These are phyloP conservation scores for Heteractis magnifica DNA, from an alignment of 92 coral and sea anemone species.

Conservation along the genomic window DNA sequence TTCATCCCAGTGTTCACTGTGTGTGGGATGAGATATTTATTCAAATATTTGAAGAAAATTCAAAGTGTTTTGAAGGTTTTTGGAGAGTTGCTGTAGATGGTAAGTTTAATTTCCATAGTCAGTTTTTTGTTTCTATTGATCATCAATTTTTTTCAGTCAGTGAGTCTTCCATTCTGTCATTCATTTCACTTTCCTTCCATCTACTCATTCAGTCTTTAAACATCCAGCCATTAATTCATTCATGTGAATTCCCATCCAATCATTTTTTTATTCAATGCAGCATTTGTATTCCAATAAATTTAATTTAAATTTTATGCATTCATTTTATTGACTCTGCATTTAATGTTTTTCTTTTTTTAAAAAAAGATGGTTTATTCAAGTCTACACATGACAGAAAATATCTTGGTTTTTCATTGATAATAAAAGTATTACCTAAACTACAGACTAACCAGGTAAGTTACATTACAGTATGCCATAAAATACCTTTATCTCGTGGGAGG, in stretches of 20 bases:
- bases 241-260: not conserved
- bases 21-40: conserved; percentile 84
- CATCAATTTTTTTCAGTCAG: too few species aligned
- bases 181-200: not conserved
- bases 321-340: not conserved
- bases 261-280: not conserved
- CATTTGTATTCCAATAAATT: not conserved
- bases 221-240: not conserved
- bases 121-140: not conserved
- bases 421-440: too few species aligned
- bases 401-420: conserved; percentile 47
- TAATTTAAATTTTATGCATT: not conserved
- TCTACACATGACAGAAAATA: conserved; percentile 61
- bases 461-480: too few species aligned
- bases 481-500: too few species aligned
- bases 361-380: conserved; percentile 78
- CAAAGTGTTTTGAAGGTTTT: conserved; percentile 66
- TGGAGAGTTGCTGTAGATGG: conserved; percentile 90
- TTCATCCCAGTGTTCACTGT: conserved; percentile 89
- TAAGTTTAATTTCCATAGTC: conserved; percentile 11
- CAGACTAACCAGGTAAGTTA: too few species aligned
- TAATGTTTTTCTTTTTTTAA: not conserved
- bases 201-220: not conserved
- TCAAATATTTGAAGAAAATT: conserved; percentile 44
- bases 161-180: not conserved